phyloP scores from a whole-genome alignment of 2,888 invertebrate genomes.

The Heliothis peltigera region DNA sequence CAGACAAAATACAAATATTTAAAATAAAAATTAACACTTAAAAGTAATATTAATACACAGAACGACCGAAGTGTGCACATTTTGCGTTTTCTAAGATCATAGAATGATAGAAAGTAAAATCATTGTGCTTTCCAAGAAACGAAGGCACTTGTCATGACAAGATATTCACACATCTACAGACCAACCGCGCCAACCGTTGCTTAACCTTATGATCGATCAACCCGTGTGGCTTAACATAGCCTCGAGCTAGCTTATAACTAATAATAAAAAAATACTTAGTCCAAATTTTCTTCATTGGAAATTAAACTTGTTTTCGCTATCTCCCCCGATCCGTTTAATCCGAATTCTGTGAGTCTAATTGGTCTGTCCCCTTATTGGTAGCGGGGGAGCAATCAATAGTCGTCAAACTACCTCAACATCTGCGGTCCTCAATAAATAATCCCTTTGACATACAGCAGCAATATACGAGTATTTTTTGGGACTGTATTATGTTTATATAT shows the following conservation, averaged over 20 bases:
- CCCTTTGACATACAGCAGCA: constrained; percentile 45
- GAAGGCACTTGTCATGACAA: no score
- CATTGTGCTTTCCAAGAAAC: no score
- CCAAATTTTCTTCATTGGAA: constrained; percentile 30
- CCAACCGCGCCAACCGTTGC: no score
- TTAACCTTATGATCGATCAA: no score
- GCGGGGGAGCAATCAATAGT: constrained; percentile 46
- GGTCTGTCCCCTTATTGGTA: constrained; percentile 46
- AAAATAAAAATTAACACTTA: constrained; percentile 38
- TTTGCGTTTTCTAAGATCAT: constrained; percentile 45
- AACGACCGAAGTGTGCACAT: constrained; percentile 31
- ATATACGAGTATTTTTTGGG: constrained; percentile 38
- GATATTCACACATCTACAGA: no score
- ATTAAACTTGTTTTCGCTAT: constrained; percentile 50
- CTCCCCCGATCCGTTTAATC: constrained; percentile 48
- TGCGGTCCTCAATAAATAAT: constrained; percentile 51
- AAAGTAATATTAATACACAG: constrained; percentile 37
- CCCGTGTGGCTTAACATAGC: no score
- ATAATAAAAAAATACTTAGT: no score
- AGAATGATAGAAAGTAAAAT: constrained; percentile 52
- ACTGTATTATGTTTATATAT: constrained; percentile 33
- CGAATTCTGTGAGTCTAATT: constrained; percentile 59
- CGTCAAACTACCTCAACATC: constrained; percentile 50
- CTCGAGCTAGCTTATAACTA: no score
- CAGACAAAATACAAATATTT: constrained; percentile 35